A percentile compares a stretch with the other conserved stretches of the same genome.
phyloP scores from a whole-genome alignment of 2,113 vertebrate species.

The Sturnus vulgaris region DNA sequence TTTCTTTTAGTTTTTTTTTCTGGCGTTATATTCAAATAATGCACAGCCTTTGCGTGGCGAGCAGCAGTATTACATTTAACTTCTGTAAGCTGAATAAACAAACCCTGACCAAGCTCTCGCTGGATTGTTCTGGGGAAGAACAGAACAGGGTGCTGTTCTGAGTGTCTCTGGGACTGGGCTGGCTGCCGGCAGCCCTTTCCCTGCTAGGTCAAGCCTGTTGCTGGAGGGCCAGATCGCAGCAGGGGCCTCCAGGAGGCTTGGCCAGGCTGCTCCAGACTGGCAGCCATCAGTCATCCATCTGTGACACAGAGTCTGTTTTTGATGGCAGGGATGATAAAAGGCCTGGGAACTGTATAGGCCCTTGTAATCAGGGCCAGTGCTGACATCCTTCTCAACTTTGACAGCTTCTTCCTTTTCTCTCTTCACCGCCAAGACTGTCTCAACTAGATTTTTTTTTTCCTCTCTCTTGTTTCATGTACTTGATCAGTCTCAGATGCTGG shows the following conservation, averaged over 20 bases:
- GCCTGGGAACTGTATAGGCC: constrained; percentile 86
- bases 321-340: constrained; percentile 89
- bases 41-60: constrained; percentile 10
- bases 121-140: constrained; percentile 42
- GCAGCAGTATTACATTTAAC: constrained; percentile 45
- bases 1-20: neutral
- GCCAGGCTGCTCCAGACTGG: constrained; percentile 72
- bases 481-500: constrained; percentile 94
- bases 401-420: constrained; percentile 94
- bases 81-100: constrained; percentile 65
- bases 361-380: constrained; percentile 92
- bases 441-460: constrained; percentile 67
- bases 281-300: constrained; percentile 82
- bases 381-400: constrained; percentile 97
- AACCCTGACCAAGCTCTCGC: constrained; percentile 33
- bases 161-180: constrained; percentile 77
- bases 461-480: constrained; percentile 81
- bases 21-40: neutral
- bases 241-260: constrained; percentile 66
- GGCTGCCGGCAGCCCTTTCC: constrained; percentile 71
- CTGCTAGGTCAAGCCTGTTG: constrained; percentile 71
- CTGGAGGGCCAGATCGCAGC: constrained; percentile 69
- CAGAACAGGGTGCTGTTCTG: constrained; percentile 64
- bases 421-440: constrained; percentile 80
- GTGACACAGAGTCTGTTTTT: constrained; percentile 76